Evolutionary conservation across 2,797 vertebrate species (phyloP).

Genomic region (Phoebastria nigripes): DNA sequence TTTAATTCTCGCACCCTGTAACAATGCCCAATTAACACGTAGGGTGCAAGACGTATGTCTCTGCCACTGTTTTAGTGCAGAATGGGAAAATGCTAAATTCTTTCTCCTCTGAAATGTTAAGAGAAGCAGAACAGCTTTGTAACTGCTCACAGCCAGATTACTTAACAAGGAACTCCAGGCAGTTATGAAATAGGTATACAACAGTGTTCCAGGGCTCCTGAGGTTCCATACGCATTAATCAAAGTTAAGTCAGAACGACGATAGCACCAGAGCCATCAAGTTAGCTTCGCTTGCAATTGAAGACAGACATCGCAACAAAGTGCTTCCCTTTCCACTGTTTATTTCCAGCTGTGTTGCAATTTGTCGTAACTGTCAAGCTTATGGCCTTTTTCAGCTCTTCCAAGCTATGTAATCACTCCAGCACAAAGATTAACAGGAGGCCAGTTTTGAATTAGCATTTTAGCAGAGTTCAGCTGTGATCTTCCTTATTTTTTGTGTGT

Average conservation of each 20-base stretch:
- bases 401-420: neutral
- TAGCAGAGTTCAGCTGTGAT: neutral
- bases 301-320: neutral
- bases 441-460: neutral
- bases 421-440: neutral
- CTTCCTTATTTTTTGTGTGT: neutral
- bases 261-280: neutral
- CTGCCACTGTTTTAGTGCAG: neutral
- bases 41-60: neutral
- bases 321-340: neutral
- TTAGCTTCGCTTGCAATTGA: neutral
- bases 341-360: neutral
- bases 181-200: neutral
- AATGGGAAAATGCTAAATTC: neutral
- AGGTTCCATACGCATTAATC: neutral
- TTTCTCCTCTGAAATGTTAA: neutral
- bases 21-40: neutral
- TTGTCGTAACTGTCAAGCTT: neutral
- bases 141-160: neutral
- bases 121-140: neutral
- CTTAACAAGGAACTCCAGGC: neutral
- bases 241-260: neutral
- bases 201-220: neutral
- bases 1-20: neutral
- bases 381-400: neutral